Evolutionary conservation across 2,888 invertebrate species (phyloP), one percentile per base, ranked within the genome.

Genomic region (Drosophila borealis): DNA sequence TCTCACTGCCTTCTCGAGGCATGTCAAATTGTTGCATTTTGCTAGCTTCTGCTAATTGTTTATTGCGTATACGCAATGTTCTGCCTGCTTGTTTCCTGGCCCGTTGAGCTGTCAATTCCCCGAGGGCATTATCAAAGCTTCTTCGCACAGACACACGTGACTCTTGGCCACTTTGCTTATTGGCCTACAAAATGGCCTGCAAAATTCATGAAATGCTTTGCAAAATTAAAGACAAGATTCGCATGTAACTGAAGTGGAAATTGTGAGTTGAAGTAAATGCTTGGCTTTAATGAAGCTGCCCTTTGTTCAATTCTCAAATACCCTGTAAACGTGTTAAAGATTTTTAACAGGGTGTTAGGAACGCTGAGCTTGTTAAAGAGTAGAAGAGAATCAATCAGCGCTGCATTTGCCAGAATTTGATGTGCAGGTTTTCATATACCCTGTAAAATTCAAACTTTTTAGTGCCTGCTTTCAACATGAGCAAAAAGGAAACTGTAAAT

Each of bases 101-200:
- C 81, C 51, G 86, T 64, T 78, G 76, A 78, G 78, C 77, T 78
- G 74, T 70, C 77, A 77, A 74, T 75, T 72, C 78, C 70, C 55
- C 10, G 13, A 49, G 60, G 78, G 53, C 41, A 51, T 46, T 25
- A 60, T 25, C 63, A 51, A 29, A 37, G 44, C 51, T 51, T 4
- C 54, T 42, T 13, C 36, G 17, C 11, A 34, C 1, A 29, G 17
- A 34, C 33, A 34, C 61, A 50, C 51, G 57, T 74, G 61, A 61
- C 61, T 48, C 63, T 64, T 78, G 70, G 71, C 81, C 82, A 81
- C 74, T 81, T 81, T 84, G 74, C 81, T 81, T 81, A 81, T 81
- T 81, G 85, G 74, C 81, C 79, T 67, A 62, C 55, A 59, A 73
- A 62, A 44, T 49, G 62, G 55, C n/a, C 19, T 70, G 61, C 10